Percentiles rank a stretch among this genome's conserved stretches.
Evolutionary conservation across 2,113 vertebrate species (phyloP).

Genomic region (Arvicanthis niloticus): DNA sequence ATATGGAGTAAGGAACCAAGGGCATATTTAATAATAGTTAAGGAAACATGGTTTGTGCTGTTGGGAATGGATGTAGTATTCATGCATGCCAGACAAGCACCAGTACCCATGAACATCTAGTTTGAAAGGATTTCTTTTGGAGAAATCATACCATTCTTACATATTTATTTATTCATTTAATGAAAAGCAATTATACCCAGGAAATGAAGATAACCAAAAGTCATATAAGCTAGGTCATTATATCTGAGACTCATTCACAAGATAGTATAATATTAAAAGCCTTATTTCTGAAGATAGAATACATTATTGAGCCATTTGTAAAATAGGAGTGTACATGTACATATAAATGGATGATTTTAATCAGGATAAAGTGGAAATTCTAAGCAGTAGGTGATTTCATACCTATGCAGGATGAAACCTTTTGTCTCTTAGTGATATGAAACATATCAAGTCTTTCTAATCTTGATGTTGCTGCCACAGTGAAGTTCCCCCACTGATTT

Average conservation of each 20-base stretch:
- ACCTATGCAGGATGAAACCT: not conserved
- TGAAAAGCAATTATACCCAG: not conserved
- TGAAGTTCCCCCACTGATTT: not conserved
- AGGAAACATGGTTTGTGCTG: not conserved
- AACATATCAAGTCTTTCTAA: not conserved
- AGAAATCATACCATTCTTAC: not conserved
- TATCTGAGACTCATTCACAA: not conserved
- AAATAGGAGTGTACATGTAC: not conserved
- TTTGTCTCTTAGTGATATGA: not conserved
- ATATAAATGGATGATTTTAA: not conserved
- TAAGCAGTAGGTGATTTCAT: not conserved
- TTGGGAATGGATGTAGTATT: not conserved
- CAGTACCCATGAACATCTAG: rapidly evolving
- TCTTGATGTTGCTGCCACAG: not conserved
- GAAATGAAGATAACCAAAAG: not conserved
- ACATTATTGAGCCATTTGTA: not conserved
- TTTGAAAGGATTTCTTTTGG: not conserved
- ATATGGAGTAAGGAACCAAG: not conserved
- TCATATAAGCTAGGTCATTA: not conserved
- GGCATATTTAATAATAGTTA: not conserved
- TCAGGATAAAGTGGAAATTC: not conserved
- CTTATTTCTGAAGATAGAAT: not conserved
- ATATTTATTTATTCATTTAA: not conserved
- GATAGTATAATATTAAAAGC: not conserved
- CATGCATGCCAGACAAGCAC: not conserved